A percentile compares a stretch with the other conserved stretches of the same genome.
Conservation (phyloP, 2,888 invertebrate genomes). For the Nudaria mundana region DNA sequence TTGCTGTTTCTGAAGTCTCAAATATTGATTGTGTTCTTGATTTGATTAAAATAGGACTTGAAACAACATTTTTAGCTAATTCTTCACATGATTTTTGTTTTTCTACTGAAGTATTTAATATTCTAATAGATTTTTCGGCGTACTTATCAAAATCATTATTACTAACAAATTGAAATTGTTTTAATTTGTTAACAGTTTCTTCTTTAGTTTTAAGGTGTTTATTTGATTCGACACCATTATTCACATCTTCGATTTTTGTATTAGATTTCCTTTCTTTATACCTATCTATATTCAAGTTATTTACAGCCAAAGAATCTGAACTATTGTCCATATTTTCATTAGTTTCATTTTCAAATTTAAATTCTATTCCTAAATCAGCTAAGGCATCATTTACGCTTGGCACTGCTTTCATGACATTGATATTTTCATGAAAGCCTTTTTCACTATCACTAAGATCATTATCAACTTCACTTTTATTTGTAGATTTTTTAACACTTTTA, state of each 20-base stretch:
- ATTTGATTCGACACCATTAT: constrained; percentile 9
- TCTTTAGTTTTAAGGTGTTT: constrained; percentile 15
- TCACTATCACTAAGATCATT: constrained; percentile 24
- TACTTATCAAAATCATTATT: constrained; percentile 57
- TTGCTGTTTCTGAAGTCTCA: constrained; percentile 10
- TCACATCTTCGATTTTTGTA: constrained; percentile 14
- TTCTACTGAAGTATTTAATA: constrained; percentile 4
- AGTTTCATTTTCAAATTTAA: constrained; percentile 37
- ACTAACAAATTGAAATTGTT: constrained; percentile 58
- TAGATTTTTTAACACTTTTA: constrained; percentile 25
- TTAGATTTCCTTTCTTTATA: neutral
- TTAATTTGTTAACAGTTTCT: constrained; percentile 48
- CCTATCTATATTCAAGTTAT: neutral
- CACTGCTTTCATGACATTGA: constrained; percentile 53
- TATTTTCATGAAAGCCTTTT: constrained; percentile 37
- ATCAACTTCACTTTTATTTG: constrained; percentile 22
- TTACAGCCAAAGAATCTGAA: neutral
- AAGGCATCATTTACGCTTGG: constrained; percentile 75
- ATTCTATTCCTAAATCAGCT: constrained; percentile 57
- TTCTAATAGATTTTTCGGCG: constrained; percentile 38
- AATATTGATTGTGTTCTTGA: constrained; percentile 21
- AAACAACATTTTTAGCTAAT: constrained; percentile 4
- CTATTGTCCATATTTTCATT: constrained; percentile 7
- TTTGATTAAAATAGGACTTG: constrained; percentile 7
- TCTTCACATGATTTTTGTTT: neutral